Conservation (phyloP, 2,888 invertebrate genomes). For the Thera britannica region DNA sequence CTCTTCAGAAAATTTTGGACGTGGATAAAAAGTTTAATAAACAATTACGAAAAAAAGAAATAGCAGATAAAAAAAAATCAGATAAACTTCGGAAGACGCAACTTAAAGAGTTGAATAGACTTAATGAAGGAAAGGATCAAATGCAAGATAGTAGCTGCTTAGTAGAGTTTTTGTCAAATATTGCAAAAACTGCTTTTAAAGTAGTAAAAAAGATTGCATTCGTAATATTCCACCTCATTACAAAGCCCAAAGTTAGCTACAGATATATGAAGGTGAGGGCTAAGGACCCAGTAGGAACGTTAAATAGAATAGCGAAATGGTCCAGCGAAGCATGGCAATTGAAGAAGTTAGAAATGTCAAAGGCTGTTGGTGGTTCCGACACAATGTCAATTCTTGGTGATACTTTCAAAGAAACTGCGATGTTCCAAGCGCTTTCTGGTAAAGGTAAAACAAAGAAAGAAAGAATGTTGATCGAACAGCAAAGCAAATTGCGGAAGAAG, state of each 20-base stretch:
- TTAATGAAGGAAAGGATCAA: slow-evolving; percentile 42
- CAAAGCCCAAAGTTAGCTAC: slow-evolving; percentile 48
- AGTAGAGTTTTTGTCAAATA: slow-evolving; percentile 48
- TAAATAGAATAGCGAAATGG: slow-evolving; percentile 41
- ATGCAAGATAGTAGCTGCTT: slow-evolving; percentile 47
- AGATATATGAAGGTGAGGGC: slow-evolving; percentile 44
- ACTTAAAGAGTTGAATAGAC: slow-evolving; percentile 38
- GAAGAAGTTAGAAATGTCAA: slow-evolving; percentile 51
- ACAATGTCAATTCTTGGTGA: slow-evolving; percentile 51
- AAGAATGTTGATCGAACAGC: slow-evolving; percentile 35
- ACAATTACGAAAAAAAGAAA: slow-evolving; percentile 40
- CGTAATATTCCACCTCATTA: slow-evolving; percentile 41
- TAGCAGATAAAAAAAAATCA: slow-evolving; percentile 35
- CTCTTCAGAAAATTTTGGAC: slow-evolving; percentile 1
- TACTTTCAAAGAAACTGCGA: slow-evolving; percentile 46
- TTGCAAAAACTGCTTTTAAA: slow-evolving; percentile 41
- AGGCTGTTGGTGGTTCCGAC: slow-evolving; percentile 51
- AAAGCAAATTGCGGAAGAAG: slow-evolving; percentile 40
- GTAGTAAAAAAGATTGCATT: slow-evolving; percentile 31
- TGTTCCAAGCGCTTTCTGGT: slow-evolving; percentile 47
- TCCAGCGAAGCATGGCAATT: slow-evolving; percentile 41
- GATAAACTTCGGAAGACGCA: slow-evolving; percentile 39
- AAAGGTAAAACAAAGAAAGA: slow-evolving; percentile 54
- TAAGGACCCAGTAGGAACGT: slow-evolving; percentile 46
- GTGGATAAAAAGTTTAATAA: slow-evolving; percentile 29